A percentile compares a stretch with the other conserved stretches of the same genome.
Conservation (phyloP, 2,888 invertebrate genomes). For the Andrena bicolor region DNA sequence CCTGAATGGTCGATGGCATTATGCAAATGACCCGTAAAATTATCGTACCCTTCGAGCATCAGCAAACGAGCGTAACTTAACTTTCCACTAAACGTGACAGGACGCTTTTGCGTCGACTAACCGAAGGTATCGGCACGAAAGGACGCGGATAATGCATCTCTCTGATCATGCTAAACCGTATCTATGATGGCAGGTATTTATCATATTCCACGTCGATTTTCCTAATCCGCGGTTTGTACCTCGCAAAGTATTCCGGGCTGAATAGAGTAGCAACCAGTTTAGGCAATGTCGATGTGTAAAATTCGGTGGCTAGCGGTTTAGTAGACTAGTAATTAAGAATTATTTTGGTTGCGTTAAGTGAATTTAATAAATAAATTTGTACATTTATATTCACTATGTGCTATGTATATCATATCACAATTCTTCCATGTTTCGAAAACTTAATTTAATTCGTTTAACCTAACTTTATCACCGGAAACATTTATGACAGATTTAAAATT, state of each 20-base stretch:
- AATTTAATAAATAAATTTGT: background rate
- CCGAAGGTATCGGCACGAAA: conserved; percentile 26
- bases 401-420: too few relatives aligned
- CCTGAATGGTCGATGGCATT: conserved; percentile 65
- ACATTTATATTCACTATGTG: background rate
- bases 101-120: conserved; percentile 51
- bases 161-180: conserved; percentile 18
- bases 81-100: conserved; percentile 64
- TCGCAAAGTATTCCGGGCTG: background rate
- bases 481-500: too few relatives aligned
- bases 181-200: conserved; percentile 6
- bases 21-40: conserved; percentile 72
- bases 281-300: too few relatives aligned
- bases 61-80: conserved; percentile 59
- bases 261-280: background rate
- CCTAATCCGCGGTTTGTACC: too few relatives aligned
- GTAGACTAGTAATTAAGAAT: background rate
- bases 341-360: background rate
- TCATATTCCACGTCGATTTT: background rate
- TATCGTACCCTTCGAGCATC: conserved; percentile 68
- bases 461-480: too few relatives aligned
- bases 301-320: background rate
- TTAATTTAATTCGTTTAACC: too few relatives aligned
- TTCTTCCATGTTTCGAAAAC: too few relatives aligned
- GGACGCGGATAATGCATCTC: conserved; percentile 33